Conservation (phyloP, 2,113 vertebrate species). For the Psophia crepitans region DNA sequence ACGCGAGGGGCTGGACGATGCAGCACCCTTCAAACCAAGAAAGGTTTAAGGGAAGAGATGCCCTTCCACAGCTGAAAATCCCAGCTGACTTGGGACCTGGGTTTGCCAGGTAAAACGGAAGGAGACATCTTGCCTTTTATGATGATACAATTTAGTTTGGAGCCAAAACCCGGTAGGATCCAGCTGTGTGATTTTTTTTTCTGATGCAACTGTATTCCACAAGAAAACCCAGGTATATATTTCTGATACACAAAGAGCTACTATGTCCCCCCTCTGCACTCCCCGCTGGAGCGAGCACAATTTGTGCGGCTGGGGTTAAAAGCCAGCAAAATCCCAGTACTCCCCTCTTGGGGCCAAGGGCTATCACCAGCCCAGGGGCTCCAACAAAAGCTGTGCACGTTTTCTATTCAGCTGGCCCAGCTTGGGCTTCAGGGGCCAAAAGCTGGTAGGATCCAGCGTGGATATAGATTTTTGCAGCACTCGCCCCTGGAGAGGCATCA, state of each 20-base stretch:
- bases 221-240: neutral
- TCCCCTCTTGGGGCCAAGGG: neutral
- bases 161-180: neutral
- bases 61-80: neutral
- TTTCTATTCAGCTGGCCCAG: neutral
- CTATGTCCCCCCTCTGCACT: neutral
- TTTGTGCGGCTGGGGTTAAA: neutral
- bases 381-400: neutral
- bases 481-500: rapidly evolving
- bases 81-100: neutral
- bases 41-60: neutral
- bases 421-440: neutral
- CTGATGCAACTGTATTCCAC: neutral
- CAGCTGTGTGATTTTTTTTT: neutral
- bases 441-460: neutral
- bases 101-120: neutral
- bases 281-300: neutral
- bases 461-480: neutral
- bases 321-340: neutral
- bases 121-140: neutral
- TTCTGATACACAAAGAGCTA: neutral
- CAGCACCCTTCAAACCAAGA: neutral
- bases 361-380: neutral
- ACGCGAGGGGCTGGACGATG: neutral
- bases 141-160: neutral